Base-by-base conservation (phyloP, 23 tunicate species). In the Trididemnum clinides region DNA sequence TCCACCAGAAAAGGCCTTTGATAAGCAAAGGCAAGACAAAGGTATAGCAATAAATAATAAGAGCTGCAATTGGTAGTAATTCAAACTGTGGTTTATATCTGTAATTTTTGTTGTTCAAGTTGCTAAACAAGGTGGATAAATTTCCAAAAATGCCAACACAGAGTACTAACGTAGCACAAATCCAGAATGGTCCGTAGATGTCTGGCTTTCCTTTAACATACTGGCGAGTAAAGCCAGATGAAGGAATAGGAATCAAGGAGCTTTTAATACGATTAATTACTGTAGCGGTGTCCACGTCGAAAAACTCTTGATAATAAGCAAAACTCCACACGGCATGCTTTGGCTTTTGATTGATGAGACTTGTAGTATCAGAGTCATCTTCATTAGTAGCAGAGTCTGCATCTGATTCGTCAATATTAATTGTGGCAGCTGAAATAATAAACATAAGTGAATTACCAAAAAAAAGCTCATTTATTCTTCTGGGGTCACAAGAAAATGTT, bases 151-250 rank as follows among this genome's bases (percentile, higher is more conserved):
- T 87, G 19, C 87, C 91, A 0, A 91, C 85, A n/a, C 77, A 58
- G 29, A 96, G 65, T n/a, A 91, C 95, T 18, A 96, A 51, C 10
- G 97, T 96, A 32, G 92, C 99, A 87, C 96, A 91, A 3, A 96
- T 91, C 99, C 99, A 96, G 64, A 96, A 85, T 2, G 99, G 99
- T 23, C 99, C 99, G 63, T 96, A 96, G 59, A 96, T 33, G 83
- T 96, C 99, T 0, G 99, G 93, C 35, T 85, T 88, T 54, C 91
- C 95, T 23, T 86, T 93, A 44, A 89, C 82, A 37, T 81, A 88
- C 21, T 64, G 51, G 25, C 71, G 54, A 54, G 21, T 81, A 25
- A 76, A 80, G 28, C 49, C 50, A 25, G 51, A 26, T 18, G 64
- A 57, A 22, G 94, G 94, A 38, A 78, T 19, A 1, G 98, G 98